phyloP scores from a whole-genome alignment of 2,888 invertebrate species.

The Amiota minor region DNA sequence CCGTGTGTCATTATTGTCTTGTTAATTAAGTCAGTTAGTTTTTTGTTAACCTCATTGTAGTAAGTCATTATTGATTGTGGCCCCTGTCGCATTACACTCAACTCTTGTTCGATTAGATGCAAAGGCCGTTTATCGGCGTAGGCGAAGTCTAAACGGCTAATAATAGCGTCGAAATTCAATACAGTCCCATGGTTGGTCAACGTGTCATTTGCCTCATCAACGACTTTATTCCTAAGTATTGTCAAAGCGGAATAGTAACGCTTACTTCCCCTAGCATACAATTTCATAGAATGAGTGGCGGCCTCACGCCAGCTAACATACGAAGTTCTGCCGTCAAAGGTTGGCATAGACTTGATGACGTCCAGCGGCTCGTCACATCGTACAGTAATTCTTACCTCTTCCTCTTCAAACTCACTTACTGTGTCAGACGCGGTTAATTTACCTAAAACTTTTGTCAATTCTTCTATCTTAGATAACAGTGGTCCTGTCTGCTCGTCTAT shows the following conservation, averaged over 20 bases:
- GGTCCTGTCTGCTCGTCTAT: no score
- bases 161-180: not conserved
- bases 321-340: conserved; percentile 21
- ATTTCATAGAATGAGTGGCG: conserved; percentile 35
- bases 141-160: not conserved
- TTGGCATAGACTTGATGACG: conserved; percentile 32
- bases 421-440: not conserved
- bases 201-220: not conserved
- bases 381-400: conserved; percentile 51
- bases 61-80: conserved; percentile 22
- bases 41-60: conserved; percentile 33
- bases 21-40: conserved; percentile 21
- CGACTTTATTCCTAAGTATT: conserved; percentile 35
- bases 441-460: conserved; percentile 43
- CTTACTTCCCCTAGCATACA: conserved; percentile 34
- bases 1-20: conserved; percentile 30
- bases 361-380: conserved; percentile 37
- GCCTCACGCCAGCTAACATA: conserved; percentile 40
- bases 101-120: conserved; percentile 37
- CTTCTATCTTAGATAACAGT: not conserved
- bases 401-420: conserved; percentile 15
- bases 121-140: not conserved
- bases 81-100: conserved; percentile 37
- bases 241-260: conserved; percentile 36
- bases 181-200: not conserved